Evolutionary conservation across 2,888 invertebrate species (phyloP).

Genomic region (Ditula angustiorana): DNA sequence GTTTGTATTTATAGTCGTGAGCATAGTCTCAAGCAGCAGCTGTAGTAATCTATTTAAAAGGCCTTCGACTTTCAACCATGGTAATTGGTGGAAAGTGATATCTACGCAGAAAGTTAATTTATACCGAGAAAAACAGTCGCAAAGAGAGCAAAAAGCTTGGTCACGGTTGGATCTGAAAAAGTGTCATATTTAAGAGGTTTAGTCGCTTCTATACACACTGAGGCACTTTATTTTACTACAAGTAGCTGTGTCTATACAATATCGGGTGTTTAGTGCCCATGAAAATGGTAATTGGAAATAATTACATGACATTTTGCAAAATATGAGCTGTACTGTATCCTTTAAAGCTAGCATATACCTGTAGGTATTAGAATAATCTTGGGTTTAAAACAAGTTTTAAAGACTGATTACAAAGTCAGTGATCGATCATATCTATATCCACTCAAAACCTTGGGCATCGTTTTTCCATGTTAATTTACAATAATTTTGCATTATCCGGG

Average conservation of each 20-base stretch:
- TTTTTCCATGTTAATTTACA: background rate
- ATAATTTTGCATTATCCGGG: background rate
- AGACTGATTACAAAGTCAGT: too few relatives aligned
- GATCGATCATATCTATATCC: too few relatives aligned
- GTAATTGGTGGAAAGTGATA: conserved; percentile 65
- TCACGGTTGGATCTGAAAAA: conserved; percentile 1
- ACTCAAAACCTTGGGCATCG: background rate
- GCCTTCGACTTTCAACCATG: conserved; percentile 51
- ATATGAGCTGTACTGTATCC: too few relatives aligned
- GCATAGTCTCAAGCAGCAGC: conserved; percentile 10
- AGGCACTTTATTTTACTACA: conserved; percentile 62
- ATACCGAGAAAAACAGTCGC: conserved; percentile 52
- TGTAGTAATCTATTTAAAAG: conserved; percentile 40
- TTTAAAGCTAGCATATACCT: too few relatives aligned
- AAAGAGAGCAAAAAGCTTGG: conserved; percentile 53
- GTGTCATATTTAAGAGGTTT: conserved; percentile 43
- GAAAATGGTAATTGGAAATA: background rate
- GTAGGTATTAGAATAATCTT: background rate
- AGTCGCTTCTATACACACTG: conserved; percentile 49
- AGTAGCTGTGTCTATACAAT: conserved; percentile 42
- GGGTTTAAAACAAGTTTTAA: background rate
- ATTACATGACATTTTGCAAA: background rate
- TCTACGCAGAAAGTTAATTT: conserved; percentile 55
- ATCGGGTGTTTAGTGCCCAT: background rate
- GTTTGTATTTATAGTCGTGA: background rate